phyloP scores from a whole-genome alignment of 2,888 invertebrate genomes.

The Myopa testacea region DNA sequence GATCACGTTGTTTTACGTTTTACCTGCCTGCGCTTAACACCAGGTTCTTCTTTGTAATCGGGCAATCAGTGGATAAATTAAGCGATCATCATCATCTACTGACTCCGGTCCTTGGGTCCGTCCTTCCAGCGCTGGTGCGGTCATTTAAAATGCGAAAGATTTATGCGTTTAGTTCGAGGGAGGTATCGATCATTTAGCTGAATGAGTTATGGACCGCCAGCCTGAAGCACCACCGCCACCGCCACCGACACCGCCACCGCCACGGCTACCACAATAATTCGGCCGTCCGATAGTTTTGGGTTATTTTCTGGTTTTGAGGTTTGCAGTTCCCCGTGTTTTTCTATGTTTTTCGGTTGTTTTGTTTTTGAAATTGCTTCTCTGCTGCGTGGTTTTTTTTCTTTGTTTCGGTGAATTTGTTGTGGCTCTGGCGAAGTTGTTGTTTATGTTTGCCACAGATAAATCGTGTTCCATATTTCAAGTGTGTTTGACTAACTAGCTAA shows the following conservation, averaged over 20 bases:
- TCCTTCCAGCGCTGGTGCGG: constrained; percentile 16
- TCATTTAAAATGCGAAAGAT: constrained; percentile 36
- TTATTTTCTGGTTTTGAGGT: neutral
- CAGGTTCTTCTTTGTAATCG: constrained; percentile 21
- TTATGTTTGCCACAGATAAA: constrained; percentile 17
- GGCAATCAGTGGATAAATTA: constrained; percentile 44
- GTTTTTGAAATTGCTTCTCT: neutral
- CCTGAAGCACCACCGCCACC: neutral
- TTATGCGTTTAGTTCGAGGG: constrained; percentile 46
- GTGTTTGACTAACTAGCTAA: constrained; percentile 11
- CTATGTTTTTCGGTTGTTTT: constrained; percentile 1
- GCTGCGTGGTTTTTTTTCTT: neutral
- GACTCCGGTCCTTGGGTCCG: neutral
- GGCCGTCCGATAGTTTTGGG: constrained; percentile 8
- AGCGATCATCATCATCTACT: constrained; percentile 42
- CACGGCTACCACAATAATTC: neutral
- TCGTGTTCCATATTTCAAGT: constrained; percentile 28
- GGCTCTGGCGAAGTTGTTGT: neutral
- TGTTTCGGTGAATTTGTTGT: constrained; percentile 9
- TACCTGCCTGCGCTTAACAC: neutral
- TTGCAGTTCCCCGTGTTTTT: neutral
- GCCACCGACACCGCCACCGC: no score
- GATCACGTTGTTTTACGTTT: neutral
- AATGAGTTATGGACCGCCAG: constrained; percentile 33
- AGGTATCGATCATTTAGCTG: constrained; percentile 36